These are phyloP conservation scores for Alligator sinensis DNA, from an alignment of 2,113 vertebrate species.

Conservation along the genomic window DNA sequence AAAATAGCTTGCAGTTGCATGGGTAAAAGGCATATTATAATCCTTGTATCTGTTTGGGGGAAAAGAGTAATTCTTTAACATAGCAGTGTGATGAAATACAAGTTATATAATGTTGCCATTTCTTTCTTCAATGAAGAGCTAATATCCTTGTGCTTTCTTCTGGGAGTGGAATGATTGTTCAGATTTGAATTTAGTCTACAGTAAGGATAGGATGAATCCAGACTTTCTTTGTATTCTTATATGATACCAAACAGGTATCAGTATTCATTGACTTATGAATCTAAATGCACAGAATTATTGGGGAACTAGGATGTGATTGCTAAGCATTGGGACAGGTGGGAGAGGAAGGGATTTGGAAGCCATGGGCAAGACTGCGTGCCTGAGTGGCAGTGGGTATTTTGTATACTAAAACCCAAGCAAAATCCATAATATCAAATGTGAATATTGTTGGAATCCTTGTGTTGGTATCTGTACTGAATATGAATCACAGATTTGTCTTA, in stretches of 20 bases:
- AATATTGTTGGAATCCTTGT: neutral
- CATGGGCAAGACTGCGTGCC: neutral
- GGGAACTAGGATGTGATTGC: neutral
- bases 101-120: neutral
- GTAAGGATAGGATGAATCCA: neutral
- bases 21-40: conserved; percentile 81
- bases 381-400: neutral
- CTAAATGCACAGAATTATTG: neutral
- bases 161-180: neutral
- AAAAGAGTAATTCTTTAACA: neutral
- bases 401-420: neutral
- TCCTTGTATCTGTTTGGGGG: neutral
- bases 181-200: neutral
- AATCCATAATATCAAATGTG: neutral
- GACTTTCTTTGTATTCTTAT: neutral
- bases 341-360: neutral
- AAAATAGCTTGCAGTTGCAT: conserved; percentile 97
- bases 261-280: neutral
- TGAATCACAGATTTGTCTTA: neutral
- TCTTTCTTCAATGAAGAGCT: neutral
- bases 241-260: neutral
- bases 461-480: neutral
- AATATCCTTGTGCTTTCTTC: neutral
- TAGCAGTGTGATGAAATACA: neutral
- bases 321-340: neutral